Percentiles rank a stretch among this genome's conserved stretches.
Evolutionary conservation across 1,140 invertebrate species (phyloP).

Genomic region (Bombus superbus): DNA sequence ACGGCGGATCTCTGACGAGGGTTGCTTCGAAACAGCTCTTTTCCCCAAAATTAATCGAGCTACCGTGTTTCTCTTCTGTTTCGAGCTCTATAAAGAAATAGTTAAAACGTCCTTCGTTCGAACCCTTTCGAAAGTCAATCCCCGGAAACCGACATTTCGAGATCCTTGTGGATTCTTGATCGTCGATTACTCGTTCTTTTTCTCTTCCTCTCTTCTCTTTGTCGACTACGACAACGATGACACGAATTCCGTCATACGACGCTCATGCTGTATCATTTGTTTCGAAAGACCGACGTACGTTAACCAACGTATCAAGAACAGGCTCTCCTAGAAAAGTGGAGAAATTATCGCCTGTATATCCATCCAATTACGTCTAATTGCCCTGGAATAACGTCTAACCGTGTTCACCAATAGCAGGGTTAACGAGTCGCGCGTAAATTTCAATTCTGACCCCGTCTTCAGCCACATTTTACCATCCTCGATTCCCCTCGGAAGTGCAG

Average conservation of each 20-base stretch:
- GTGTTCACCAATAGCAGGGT: constrained; percentile 16
- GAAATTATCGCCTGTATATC: background rate
- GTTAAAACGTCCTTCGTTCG: background rate
- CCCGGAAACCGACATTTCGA: too few relatives aligned
- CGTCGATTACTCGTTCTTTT: background rate
- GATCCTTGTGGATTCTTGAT: background rate
- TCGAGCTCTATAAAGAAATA: background rate
- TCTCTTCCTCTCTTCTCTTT: background rate
- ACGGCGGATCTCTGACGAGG: constrained; percentile 14
- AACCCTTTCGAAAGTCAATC: too few relatives aligned
- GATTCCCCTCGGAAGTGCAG: background rate
- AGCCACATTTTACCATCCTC: constrained; percentile 8
- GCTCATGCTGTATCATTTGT: too few relatives aligned
- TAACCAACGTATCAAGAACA: background rate
- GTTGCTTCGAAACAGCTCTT: background rate
- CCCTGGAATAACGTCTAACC: background rate
- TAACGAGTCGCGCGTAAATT: constrained; percentile 36
- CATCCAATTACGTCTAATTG: constrained; percentile 40
- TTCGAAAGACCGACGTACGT: too few relatives aligned
- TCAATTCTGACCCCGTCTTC: constrained; percentile 24
- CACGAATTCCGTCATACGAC: background rate
- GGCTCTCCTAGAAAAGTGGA: too few relatives aligned
- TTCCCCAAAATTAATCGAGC: constrained; percentile 16
- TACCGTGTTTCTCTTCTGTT: background rate
- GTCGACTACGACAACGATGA: background rate